Evolutionary conservation across 2,888 invertebrate species (phyloP), one percentile per base, ranked within the genome.

Genomic region (Amiota minor): DNA sequence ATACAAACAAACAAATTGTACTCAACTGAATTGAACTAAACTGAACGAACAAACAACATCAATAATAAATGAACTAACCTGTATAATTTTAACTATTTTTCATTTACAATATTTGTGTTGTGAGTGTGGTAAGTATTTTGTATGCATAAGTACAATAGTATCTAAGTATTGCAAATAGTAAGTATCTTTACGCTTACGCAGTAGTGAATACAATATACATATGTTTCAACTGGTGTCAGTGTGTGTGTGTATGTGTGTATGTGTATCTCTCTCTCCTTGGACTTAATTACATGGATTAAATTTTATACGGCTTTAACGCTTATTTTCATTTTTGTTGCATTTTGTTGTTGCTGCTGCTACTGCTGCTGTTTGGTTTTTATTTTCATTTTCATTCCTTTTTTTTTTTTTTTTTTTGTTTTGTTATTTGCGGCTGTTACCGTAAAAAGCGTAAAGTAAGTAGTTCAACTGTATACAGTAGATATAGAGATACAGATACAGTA

Each of bases 231-330:
- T 35, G 0, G 6, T 56, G 59, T 23, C 65, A 70, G 67, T n/a
- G 53, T 71, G 18, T 53, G 45, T 71, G 73, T 72, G 68, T 50
- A 56, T 59, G 59, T 59, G 35, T 35, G 6, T 62, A 6, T 6
- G 23, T 68, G 61, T 76, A 70, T 64, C 71, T 71, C 49, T 70
- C 59, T 73, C 77, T 79, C 86, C 85, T 85, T 86, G 82, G 83
- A 83, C 85, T 86, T 84, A 86, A 86, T 86, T 86, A 86, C 80
- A 81, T 78, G 86, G 85, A 84, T 86, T 86, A 86, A 81, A 79
- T 80, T 84, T 81, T 81, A 84, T 82, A 80, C 77, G 86, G 82
- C 79, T 81, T 83, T 82, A 77, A 84, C 84, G 77, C 77, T 72
- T 69, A 70, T 72, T 72, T 65, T 70, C 49, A 18, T 64, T 67